Base-by-base conservation (phyloP, 2,113 vertebrate genomes). In the Gyps fulvus region DNA sequence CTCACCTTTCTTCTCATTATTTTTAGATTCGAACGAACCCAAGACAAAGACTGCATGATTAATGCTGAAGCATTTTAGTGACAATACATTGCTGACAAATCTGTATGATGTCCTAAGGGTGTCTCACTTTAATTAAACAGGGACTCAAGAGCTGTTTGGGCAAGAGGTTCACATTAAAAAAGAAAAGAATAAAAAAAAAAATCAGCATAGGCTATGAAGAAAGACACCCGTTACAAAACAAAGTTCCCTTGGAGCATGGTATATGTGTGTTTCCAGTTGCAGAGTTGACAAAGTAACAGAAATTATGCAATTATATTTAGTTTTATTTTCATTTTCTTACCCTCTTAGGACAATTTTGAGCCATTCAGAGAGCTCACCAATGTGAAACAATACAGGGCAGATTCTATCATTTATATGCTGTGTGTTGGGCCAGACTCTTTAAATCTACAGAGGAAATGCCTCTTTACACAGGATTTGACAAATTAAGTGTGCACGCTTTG, bases 121-220 rank as follows among this genome's bases (percentile, higher is more conserved):
- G 36, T 72, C 14, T 62, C 26, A 72, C 70, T 88, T 47, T 92
- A 86, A 90, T 95, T 95, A 96, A 98, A 93, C 25, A 62, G 50
- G 36, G 13, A 92, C 43, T 89, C 34, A 31, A 72, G 62, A 67
- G 40, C 47, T 83, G 18, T 87, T 95, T 82, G 52, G 71, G 13
- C 72, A 88, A 82, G 27, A 95, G 23, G 23, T 59, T 87, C 22
- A 69, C 32, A 85, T 63, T 65, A 25, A 70, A 55, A 72, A 55
- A 61, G n/a, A 42, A 17, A 42, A 43, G 9, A 42, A 49, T 9
- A 62, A 19, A 16, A 54, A 79, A 38, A 62, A 6, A 11, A n/a
- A 27, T 50, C 26, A 81, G 22, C 26, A 66, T 16, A 50, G 31
- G 62, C 34, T 86, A 38, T 89, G 43, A 97, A 88, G 26, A 93